Base-by-base conservation (phyloP, 1,140 invertebrate genomes). In the Linepithema humile region DNA sequence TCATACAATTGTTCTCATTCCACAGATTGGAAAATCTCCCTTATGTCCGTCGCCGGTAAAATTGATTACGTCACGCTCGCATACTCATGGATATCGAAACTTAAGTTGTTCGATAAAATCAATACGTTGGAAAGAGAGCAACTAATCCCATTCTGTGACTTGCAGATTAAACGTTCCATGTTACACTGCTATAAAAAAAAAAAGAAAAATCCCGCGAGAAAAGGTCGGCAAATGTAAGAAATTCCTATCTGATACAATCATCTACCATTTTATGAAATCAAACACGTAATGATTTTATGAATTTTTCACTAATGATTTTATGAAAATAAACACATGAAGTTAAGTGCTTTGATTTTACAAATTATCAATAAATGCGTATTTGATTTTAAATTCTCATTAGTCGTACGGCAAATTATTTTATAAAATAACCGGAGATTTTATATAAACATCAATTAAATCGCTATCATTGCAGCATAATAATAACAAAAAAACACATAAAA, bases 21-120 rank as follows among this genome's bases (percentile, higher is more conserved):
- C 64, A 70, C 26, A 17, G 12, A 48, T 75, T 60, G 40, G 73
- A 35, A 70, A 70, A 55, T 40, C 45, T 43, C 75, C 48, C 35
- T 43, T 43, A 64, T 17, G 32, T 55, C 12, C 17, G n/a, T 20
- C 55, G 38, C 9, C 38, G 3, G 48, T 20, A 43, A 57, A 80
- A 23, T 26, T 69, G 35, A 32, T 48, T 43, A 57, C 23, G 50
- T 80, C 75, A 70, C n/a, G 64, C 75, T 80, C 70, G 32, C 38
- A 43, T 55, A 7, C 35, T 70, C 48, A 32, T 35, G n/a, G 23
- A n/a, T 57, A 69, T 70, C 75, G 75, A 57, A 80, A 70, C 64
- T 80, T 80, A 69, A 80, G 26, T 38, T 38, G 64, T 9, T 12
- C 48, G 48, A 26, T 53, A 78, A 45, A 32, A 80, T 80, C 75